Evolutionary conservation across 2,113 vertebrate genomes (phyloP).

Genomic region (Pithys albifrons): DNA sequence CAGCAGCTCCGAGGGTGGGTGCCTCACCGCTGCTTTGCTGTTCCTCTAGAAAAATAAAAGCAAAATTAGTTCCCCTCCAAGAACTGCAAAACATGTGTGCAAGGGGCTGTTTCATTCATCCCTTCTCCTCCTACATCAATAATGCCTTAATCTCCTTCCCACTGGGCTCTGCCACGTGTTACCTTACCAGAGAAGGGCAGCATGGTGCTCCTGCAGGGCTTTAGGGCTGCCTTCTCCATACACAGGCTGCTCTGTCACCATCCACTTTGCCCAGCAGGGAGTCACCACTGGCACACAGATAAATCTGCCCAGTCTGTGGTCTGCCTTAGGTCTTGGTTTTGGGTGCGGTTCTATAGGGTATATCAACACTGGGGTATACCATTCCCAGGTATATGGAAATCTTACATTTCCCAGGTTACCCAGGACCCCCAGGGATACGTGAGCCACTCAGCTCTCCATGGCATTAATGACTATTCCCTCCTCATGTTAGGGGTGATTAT

Average conservation of each 20-base stretch:
- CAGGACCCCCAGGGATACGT: accelerated
- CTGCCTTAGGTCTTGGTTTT: neutral
- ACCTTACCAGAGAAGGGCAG: neutral
- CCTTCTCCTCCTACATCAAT: neutral
- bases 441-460: neutral
- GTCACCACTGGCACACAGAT: neutral
- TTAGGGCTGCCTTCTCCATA: neutral
- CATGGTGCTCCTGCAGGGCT: neutral
- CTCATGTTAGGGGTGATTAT: neutral
- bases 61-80: constrained; percentile 42
- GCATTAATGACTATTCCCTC: neutral
- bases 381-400: neutral
- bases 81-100: neutral
- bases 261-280: neutral
- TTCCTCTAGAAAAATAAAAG: constrained; percentile 26
- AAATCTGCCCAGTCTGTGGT: neutral
- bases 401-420: neutral
- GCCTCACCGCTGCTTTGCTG: accelerated
- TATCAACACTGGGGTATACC: neutral
- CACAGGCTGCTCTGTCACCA: neutral
- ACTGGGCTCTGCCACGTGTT: neutral
- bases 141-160: neutral
- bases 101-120: constrained; percentile 1
- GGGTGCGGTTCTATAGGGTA: neutral
- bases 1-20: neutral